Conservation (phyloP, 2,113 vertebrate genomes). For the Ceyx cyanopectus region DNA sequence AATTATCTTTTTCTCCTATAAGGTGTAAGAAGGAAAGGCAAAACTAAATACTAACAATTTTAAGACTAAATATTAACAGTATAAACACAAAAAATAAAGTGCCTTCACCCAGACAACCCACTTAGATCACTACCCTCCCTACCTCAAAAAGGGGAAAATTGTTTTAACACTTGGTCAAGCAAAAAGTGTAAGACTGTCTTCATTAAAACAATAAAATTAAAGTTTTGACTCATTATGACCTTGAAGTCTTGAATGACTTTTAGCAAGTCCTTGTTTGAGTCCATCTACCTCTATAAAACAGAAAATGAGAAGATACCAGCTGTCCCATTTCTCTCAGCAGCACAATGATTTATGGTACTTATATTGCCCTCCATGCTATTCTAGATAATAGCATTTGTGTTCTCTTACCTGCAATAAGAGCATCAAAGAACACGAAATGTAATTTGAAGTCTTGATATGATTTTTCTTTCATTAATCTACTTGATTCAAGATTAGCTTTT, state of each 20-base stretch:
- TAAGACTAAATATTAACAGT: background rate
- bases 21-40: background rate
- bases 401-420: background rate
- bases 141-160: background rate
- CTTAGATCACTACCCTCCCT: background rate
- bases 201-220: background rate
- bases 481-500: background rate
- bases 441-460: background rate
- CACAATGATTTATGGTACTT: background rate
- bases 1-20: background rate
- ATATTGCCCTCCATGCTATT: background rate
- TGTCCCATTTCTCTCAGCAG: background rate
- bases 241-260: background rate
- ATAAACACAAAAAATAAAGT: background rate
- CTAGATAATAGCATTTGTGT: background rate
- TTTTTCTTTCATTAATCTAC: background rate
- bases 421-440: background rate
- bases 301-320: background rate
- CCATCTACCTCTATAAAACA: background rate
- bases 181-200: background rate
- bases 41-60: background rate
- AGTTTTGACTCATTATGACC: background rate
- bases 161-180: background rate
- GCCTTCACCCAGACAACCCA: background rate
- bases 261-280: background rate